These are phyloP conservation scores for Emberiza fucata DNA, from an alignment of 2,113 vertebrate species.

Conservation along the genomic window DNA sequence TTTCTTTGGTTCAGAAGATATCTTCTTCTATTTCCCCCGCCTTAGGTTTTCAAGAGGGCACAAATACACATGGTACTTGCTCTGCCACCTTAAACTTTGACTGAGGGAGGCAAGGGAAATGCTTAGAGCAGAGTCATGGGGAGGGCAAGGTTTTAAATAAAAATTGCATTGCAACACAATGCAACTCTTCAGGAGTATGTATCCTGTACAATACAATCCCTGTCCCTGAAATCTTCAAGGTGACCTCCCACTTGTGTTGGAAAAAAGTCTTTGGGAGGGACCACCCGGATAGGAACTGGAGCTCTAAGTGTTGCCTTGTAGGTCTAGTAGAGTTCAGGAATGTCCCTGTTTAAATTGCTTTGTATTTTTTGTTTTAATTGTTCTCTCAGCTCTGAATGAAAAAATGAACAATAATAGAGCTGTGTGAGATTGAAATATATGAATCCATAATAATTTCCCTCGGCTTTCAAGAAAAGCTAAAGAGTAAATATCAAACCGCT, in stretches of 20 bases:
- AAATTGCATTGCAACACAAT: constrained; percentile 61
- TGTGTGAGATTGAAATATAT: constrained; percentile 81
- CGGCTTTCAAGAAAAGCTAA: constrained; percentile 68
- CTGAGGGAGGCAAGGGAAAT: constrained; percentile 67
- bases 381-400: constrained; percentile 74
- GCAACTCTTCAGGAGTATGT: constrained; percentile 69
- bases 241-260: constrained; percentile 73
- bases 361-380: constrained; percentile 81
- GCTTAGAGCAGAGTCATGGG: constrained; percentile 59
- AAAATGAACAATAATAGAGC: constrained; percentile 78
- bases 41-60: constrained; percentile 34
- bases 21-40: neutral
- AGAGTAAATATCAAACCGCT: constrained; percentile 75
- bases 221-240: constrained; percentile 76
- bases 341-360: constrained; percentile 74
- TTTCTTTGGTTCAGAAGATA: constrained; percentile 62
- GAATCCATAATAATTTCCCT: constrained; percentile 81
- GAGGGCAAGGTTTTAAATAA: constrained; percentile 70
- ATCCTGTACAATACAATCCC: constrained; percentile 69
- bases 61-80: constrained; percentile 34
- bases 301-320: constrained; percentile 70
- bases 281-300: constrained; percentile 76
- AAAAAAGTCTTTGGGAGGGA: constrained; percentile 69
- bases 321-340: constrained; percentile 71
- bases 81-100: constrained; percentile 71